Base-by-base conservation (phyloP, 2,797 vertebrate genomes). In the Falco biarmicus region DNA sequence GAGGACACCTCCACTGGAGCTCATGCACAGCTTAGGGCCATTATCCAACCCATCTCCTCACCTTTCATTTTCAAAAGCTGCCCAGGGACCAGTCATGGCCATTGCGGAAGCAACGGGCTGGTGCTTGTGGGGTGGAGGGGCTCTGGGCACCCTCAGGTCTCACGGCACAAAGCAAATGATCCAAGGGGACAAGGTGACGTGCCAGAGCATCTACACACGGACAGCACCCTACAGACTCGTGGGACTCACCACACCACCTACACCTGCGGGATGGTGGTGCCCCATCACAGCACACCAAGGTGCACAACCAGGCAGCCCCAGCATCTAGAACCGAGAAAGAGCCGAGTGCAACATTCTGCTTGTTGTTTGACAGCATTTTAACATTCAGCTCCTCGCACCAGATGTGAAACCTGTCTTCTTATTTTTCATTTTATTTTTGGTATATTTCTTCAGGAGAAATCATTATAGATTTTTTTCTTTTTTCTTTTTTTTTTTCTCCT, bases 191-290 rank as follows among this genome's bases (percentile, higher is more conserved):
- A 8, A 17, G 69, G 25, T n/a, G 31, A 61, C 0, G 4, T 22
- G 13, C 10, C 16, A 7, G 37, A 5, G 41, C 10, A 25, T 41
- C 15, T 24, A 10, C 41, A 24, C 11, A 5, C 16, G 4, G 16
- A 29, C 32, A 39, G 48, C 59, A 39, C 17, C 59, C 34, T 14
- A 5, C 3, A 51, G 29, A 53, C 9, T 0, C 2, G 0, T 11
- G 64, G 18, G 20, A 4, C 41, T 4, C 25, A 10, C 11, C 56
- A 29, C 32, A 20, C 7, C 19, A 25, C 24, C 63, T 6, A 12
- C n/a, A 22, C 20, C 53, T 0, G 1, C 15, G 1, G n/a, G 25
- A 25, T 3, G 1, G 25, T 2, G 8, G 25, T 47, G 56, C n/a
- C 45, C 39, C 64, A 31, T 26, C 31, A 8, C 47, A 6, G 56